Percentiles rank a stretch among this genome's conserved stretches.
Evolutionary conservation across 2,797 vertebrate genomes (phyloP).

Genomic region (Pipistrellus kuhlii): DNA sequence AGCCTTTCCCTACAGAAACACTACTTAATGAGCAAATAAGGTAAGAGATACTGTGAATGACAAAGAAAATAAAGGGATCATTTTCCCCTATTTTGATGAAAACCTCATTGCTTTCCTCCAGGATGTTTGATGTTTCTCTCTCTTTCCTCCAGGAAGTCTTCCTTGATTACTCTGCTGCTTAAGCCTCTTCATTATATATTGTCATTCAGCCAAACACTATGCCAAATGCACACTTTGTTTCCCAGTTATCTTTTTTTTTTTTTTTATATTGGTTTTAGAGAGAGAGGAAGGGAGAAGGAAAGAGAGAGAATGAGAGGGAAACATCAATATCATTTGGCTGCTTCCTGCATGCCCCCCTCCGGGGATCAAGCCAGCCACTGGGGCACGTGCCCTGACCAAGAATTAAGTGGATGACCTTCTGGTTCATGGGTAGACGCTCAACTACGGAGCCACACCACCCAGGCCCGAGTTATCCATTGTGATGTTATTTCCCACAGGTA

Average conservation of each 20-base stretch:
- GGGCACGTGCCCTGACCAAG: too few species aligned
- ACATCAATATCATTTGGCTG: too few species aligned
- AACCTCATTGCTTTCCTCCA: neutral
- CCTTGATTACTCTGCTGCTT: neutral
- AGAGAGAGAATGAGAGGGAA: too few species aligned
- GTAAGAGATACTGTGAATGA: neutral
- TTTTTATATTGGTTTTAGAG: neutral
- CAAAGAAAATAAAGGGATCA: neutral
- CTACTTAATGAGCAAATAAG: neutral
- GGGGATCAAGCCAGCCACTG: too few species aligned
- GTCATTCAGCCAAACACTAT: neutral
- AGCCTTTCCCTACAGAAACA: neutral
- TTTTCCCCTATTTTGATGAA: neutral
- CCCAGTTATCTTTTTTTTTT: neutral
- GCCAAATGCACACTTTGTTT: neutral
- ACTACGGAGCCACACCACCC: too few species aligned
- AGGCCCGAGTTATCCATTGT: neutral
- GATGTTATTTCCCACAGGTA: too few species aligned
- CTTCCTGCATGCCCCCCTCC: too few species aligned
- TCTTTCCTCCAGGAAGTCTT: slow-evolving; percentile 11
- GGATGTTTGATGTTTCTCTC: neutral
- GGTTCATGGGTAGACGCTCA: too few species aligned
- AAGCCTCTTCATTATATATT: neutral
- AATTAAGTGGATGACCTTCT: too few species aligned
- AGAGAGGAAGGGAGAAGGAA: too few species aligned